These are phyloP conservation scores for Tympanoctomys barrerae DNA, from an alignment of 2,797 vertebrate genomes.

Conservation along the genomic window DNA sequence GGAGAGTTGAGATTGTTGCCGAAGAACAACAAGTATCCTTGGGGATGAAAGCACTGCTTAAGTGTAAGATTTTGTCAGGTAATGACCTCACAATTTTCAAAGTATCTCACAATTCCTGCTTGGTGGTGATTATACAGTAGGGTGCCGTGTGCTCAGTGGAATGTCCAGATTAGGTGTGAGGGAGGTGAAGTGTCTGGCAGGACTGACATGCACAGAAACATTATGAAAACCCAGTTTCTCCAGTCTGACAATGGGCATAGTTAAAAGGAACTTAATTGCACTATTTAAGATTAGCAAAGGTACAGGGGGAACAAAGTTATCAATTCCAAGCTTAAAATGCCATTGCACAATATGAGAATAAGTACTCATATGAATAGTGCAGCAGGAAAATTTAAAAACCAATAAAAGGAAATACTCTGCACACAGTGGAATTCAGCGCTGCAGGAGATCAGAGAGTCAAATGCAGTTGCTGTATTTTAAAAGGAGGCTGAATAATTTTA, in stretches of 20 bases:
- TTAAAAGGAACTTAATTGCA: constrained; percentile 81
- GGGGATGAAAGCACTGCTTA: constrained; percentile 65
- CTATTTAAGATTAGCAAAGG: constrained; percentile 80
- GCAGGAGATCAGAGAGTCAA: constrained; percentile 81
- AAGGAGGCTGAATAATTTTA: constrained; percentile 82
- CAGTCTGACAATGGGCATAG: constrained; percentile 69
- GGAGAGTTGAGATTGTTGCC: constrained; percentile 53
- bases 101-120: constrained; percentile 78
- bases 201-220: constrained; percentile 68
- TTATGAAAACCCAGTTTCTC: constrained; percentile 66
- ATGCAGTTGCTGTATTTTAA: constrained; percentile 79
- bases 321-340: constrained; percentile 80
- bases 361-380: constrained; percentile 72
- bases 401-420: constrained; percentile 81
- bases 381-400: constrained; percentile 83
- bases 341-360: constrained; percentile 79
- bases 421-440: constrained; percentile 78
- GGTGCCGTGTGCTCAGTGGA: constrained; percentile 38
- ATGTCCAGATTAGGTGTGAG: constrained; percentile 70
- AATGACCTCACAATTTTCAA: constrained; percentile 77
- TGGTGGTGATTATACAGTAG: constrained; percentile 71
- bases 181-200: constrained; percentile 44
- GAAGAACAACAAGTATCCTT: constrained; percentile 69
- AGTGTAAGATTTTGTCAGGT: constrained; percentile 78
- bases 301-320: constrained; percentile 76